These are phyloP conservation scores for Glaucomys volans DNA, from an alignment of 2,113 vertebrate species.

Conservation along the genomic window DNA sequence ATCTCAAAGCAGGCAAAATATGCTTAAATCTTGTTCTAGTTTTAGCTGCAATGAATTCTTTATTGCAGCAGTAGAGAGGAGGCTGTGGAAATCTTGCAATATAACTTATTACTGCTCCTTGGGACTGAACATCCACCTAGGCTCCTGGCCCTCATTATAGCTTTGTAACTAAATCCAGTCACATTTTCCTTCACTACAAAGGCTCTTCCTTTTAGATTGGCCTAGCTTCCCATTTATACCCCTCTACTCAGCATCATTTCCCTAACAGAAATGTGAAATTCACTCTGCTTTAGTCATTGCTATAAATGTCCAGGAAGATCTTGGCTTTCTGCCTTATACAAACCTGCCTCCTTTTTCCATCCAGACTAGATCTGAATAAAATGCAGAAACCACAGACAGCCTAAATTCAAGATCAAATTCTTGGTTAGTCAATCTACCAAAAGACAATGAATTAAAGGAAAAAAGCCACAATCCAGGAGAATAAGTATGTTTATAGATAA, in stretches of 20 bases:
- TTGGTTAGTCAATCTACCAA: not conserved
- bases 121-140: not conserved
- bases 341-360: not conserved
- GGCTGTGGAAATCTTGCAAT: not conserved
- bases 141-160: not conserved
- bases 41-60: slow-evolving; percentile 37
- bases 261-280: not conserved
- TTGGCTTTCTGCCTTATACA: not conserved
- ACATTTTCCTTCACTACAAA: slow-evolving; percentile 21
- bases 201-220: not conserved
- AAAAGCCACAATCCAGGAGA: not conserved
- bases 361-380: not conserved
- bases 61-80: not conserved
- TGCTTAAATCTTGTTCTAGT: not conserved
- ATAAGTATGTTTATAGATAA: not conserved
- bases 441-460: not conserved
- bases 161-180: slow-evolving; percentile 17
- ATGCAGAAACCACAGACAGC: not conserved
- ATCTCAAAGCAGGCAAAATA: not conserved
- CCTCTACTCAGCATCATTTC: not conserved
- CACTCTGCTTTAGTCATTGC: not conserved
- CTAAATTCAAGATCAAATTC: not conserved
- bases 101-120: not conserved
- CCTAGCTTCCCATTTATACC: not conserved
- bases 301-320: not conserved